phyloP scores from a whole-genome alignment of 2,797 vertebrate genomes.

The Catostomus latipinnis region DNA sequence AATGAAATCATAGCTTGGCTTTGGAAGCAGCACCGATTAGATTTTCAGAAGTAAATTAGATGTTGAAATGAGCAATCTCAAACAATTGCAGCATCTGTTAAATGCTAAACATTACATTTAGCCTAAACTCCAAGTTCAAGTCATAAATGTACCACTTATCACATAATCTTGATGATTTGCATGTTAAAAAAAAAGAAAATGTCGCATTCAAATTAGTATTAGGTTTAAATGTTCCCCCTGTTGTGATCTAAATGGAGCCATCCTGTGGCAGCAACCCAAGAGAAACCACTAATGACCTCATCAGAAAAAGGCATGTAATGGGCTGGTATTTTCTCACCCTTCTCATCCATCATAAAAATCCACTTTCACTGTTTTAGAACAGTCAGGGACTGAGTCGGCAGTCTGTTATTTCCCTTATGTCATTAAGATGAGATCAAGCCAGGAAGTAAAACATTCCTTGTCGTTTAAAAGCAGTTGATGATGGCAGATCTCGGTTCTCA shows the following conservation, averaged over 20 bases:
- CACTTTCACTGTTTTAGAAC: constrained; percentile 5
- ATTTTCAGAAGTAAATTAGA: constrained; percentile 15
- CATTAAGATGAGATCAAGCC: constrained; percentile 40
- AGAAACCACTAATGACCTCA: constrained; percentile 36
- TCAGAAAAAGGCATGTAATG: constrained; percentile 32
- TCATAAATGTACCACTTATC: no score
- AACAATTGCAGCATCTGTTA: not conserved
- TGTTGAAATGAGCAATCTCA: constrained; percentile 3
- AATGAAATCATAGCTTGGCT: not conserved
- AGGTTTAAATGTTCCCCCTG: not conserved
- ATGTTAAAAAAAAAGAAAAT: not conserved
- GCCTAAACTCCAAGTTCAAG: not conserved
- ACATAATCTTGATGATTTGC: constrained; percentile 4
- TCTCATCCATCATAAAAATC: constrained; percentile 27
- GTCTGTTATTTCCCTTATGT: constrained; percentile 28
- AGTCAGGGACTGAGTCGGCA: constrained; percentile 23
- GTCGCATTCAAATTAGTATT: not conserved
- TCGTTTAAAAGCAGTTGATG: constrained; percentile 14
- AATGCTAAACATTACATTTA: not conserved
- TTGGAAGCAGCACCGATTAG: not conserved
- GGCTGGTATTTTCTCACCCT: constrained; percentile 40
- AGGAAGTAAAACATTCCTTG: constrained; percentile 29
- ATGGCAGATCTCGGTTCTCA: constrained; percentile 14
- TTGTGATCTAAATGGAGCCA: constrained; percentile 2
- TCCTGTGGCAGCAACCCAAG: not conserved